phyloP scores from a whole-genome alignment of 2,888 invertebrate species.

The Hoplodrina ambigua region DNA sequence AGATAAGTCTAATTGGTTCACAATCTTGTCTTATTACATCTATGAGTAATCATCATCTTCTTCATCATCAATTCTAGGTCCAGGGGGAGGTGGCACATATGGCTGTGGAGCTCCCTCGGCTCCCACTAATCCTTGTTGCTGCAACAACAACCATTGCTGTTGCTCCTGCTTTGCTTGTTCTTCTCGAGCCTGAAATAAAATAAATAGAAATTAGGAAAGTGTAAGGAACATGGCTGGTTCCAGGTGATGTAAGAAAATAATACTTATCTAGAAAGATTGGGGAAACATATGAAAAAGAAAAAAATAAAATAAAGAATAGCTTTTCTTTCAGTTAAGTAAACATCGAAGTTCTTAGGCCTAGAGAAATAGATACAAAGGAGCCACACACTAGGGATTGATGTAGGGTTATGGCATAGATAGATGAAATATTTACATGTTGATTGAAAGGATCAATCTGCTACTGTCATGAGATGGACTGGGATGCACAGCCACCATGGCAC shows the following conservation, averaged over 20 bases:
- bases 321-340: background rate
- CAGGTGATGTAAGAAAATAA: background rate
- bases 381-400: background rate
- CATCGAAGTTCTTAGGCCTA: background rate
- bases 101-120: conserved; percentile 81
- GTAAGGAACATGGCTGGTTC: no score
- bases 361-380: background rate
- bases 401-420: no score
- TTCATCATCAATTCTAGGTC: conserved; percentile 82
- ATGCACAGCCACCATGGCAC: no score
- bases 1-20: conserved; percentile 16
- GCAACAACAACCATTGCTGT: conserved; percentile 97
- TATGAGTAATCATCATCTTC: conserved; percentile 90
- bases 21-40: conserved; percentile 20
- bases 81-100: conserved; percentile 82
- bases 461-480: no score
- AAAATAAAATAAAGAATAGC: background rate
- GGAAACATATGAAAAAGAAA: no score
- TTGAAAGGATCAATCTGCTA: no score
- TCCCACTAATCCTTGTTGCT: conserved; percentile 87
- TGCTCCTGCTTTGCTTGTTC: conserved; percentile 98
- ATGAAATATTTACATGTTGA: no score
- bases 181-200: conserved; percentile 92
- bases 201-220: background rate
- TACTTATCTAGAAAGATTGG: no score